A percentile compares a stretch with the other conserved stretches of the same genome.
These are phyloP conservation scores for Aspidiotus rigidus DNA, from an alignment of 2,888 invertebrate genomes.

Conservation along the genomic window DNA sequence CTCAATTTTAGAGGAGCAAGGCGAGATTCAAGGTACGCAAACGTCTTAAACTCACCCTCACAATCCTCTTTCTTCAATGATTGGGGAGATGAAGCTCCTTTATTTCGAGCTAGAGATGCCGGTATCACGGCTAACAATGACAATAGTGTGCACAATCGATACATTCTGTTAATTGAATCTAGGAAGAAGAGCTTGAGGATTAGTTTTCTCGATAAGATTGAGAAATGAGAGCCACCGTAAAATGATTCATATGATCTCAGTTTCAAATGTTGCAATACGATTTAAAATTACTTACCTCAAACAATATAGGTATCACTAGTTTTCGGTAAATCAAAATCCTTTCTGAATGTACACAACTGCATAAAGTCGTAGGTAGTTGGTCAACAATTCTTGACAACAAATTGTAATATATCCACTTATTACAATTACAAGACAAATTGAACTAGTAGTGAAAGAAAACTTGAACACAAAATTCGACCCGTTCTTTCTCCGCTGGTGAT, in stretches of 20 bases:
- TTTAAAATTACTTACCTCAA: background rate
- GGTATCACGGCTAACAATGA: background rate
- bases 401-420: too few species aligned
- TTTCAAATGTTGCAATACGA: background rate
- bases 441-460: too few species aligned
- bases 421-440: too few species aligned
- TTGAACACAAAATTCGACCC: too few species aligned
- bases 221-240: background rate
- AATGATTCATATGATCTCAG: background rate
- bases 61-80: conserved; percentile 16
- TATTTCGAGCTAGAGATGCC: too few species aligned
- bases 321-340: too few species aligned
- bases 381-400: too few species aligned
- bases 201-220: too few species aligned
- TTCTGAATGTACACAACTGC: background rate
- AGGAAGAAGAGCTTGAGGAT: background rate
- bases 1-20: background rate
- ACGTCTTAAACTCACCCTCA: conserved; percentile 9
- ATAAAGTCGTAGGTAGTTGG: background rate
- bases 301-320: background rate
- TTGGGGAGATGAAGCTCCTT: too few species aligned
- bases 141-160: background rate
- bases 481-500: too few species aligned
- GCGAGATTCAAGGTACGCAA: background rate
- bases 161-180: background rate